Evolutionary conservation across 2,888 invertebrate genomes (phyloP).

Genomic region (Drosophila tanythrix): DNA sequence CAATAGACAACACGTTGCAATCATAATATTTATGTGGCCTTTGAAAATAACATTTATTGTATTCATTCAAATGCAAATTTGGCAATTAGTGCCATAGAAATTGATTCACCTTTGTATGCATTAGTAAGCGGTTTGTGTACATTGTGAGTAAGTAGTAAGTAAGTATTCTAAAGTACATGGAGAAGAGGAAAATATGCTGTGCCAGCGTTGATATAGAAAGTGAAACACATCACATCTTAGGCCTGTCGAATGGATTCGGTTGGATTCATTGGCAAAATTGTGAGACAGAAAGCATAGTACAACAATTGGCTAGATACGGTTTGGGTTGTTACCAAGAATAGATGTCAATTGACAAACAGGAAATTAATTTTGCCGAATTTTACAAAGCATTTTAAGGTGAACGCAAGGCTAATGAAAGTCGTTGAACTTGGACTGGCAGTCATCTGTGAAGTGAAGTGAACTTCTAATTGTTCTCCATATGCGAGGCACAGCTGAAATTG

Average conservation of each 20-base stretch:
- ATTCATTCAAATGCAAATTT: neutral
- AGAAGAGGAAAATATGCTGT: neutral
- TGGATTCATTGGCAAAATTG: neutral
- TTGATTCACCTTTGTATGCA: neutral
- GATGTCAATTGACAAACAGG: constrained; percentile 41
- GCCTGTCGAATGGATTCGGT: constrained; percentile 5
- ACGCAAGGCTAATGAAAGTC: constrained; percentile 40
- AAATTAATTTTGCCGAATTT: constrained; percentile 55
- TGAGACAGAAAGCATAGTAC: neutral
- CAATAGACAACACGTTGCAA: neutral
- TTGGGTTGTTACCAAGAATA: constrained; percentile 7
- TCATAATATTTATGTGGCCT: neutral
- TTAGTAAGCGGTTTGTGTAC: neutral
- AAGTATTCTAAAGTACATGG: neutral
- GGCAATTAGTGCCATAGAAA: neutral
- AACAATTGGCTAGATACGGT: constrained; percentile 13
- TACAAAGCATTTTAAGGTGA: constrained; percentile 23
- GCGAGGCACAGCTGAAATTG: constrained; percentile 23
- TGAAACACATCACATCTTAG: constrained; percentile 4
- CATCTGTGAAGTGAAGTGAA: constrained; percentile 30
- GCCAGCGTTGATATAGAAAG: constrained; percentile 16
- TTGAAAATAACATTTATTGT: neutral
- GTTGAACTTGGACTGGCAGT: constrained; percentile 43
- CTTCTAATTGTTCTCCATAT: constrained; percentile 57
- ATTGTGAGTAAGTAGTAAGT: neutral